Base-by-base conservation (phyloP, 2,797 vertebrate species). In the Sciurus vulgaris region DNA sequence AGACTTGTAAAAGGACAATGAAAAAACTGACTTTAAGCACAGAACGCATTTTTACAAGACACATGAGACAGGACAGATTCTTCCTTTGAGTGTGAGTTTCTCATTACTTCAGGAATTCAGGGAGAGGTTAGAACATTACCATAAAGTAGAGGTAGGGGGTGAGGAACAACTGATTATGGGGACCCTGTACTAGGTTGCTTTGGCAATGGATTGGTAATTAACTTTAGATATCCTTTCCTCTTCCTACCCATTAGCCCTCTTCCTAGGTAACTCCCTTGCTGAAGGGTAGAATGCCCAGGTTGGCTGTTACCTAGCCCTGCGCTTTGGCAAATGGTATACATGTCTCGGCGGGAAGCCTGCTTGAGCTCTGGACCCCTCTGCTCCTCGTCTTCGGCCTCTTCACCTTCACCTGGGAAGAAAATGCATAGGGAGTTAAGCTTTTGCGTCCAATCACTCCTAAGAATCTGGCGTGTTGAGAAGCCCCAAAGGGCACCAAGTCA, bases 311-410 rank as follows among this genome's bases (percentile, higher is more conserved):
- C 99, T 74, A 99, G 99, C 91, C 99, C 99, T 3, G 99, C 99
- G 2, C 98, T 99, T 95, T 99, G 99, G 96, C 99, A 99, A 98
- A 99, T 99, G 98, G 99, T 99, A 98, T 99, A 99, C 99, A 99
- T 99, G 97, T 99, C 99, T 98, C 99, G 98, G 44, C 99, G 99
- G 67, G 99, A 99, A 5, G 99, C 99, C 98, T 99, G 99, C 98
- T 99, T 99, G 83, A 99, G 99, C 97, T 99, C 99, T 3, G 99
- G 99, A 4, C 99, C 99, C 97, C 99, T 99, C 96, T 99, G 99
- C 74, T 99, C 99, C 51, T 99, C 99, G 63, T 99, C 99, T 79
- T 99, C 99, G 79, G 98, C 99, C 61, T 99, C 99, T 10, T 98
- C 98, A 95, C 99, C 98, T 96, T 99, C 99, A 47, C 99, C 99